Conservation (phyloP, 2,113 vertebrate species). For the Crocuta crocuta region DNA sequence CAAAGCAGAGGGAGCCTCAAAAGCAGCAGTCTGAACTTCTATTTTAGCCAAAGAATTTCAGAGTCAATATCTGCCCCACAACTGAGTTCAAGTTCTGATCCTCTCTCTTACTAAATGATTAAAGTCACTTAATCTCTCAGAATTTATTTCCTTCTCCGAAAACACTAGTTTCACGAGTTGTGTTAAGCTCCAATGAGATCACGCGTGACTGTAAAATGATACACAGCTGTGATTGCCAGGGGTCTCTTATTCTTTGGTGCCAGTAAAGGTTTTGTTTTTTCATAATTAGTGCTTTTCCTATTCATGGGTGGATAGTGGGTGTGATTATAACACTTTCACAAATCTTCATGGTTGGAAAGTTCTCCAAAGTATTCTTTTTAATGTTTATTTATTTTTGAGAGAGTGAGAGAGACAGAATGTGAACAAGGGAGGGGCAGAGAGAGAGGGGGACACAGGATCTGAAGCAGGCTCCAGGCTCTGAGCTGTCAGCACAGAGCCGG, state of each 20-base stretch:
- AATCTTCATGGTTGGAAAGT: neutral
- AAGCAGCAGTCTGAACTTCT: neutral
- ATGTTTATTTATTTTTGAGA: too few relatives aligned
- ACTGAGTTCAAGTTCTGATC: neutral
- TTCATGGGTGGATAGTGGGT: neutral
- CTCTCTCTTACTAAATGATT: neutral
- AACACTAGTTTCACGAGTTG: neutral
- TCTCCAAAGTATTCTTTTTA: neutral
- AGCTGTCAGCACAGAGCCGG: too few relatives aligned
- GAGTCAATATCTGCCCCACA: neutral
- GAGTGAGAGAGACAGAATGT: too few relatives aligned
- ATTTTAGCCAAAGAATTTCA: neutral
- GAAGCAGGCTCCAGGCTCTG: too few relatives aligned
- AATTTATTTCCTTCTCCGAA: neutral
- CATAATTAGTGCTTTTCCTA: neutral
- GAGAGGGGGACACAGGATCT: too few relatives aligned
- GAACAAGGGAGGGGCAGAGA: too few relatives aligned
- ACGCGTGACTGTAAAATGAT: neutral
- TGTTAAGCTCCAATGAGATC: neutral
- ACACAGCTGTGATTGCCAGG: neutral
- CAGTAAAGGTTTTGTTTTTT: constrained; percentile 16
- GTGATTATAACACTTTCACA: neutral
- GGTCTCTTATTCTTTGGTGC: neutral
- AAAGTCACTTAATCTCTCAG: neutral
- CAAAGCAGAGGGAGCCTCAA: neutral